Percentiles rank a stretch among this genome's conserved stretches.
Evolutionary conservation across 2,113 vertebrate genomes (phyloP).

Genomic region (Stigmatopora nigra): DNA sequence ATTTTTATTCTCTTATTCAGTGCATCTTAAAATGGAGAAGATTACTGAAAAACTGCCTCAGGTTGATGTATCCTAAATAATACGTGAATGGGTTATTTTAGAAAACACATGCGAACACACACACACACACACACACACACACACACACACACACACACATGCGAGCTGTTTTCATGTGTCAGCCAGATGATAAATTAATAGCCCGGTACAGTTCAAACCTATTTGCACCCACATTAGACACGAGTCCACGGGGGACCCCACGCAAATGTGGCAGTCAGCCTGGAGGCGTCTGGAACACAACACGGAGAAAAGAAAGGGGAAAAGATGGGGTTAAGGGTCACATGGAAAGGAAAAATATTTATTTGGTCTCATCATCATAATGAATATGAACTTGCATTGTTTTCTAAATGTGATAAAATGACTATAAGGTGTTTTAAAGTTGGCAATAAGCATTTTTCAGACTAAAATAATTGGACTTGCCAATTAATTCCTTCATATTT

Average conservation of each 20-base stretch:
- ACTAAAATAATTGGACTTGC: too few relatives aligned
- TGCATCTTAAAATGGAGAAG: slow-evolving; percentile 10
- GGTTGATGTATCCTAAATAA: slow-evolving; percentile 17
- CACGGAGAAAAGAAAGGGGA: neutral
- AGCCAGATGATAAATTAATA: slow-evolving; percentile 75
- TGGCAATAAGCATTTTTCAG: too few relatives aligned
- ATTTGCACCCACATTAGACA: slow-evolving; percentile 77
- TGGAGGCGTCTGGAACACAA: slow-evolving; percentile 56
- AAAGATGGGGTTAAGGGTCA: neutral
- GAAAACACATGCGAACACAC: slow-evolving; percentile 14
- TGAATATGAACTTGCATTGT: neutral
- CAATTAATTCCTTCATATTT: too few relatives aligned
- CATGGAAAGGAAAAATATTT: neutral
- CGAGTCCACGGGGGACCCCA: slow-evolving; percentile 69
- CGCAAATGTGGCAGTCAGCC: slow-evolving; percentile 74
- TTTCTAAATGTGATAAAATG: neutral
- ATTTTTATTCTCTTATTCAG: slow-evolving; percentile 11
- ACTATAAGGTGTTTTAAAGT: too few relatives aligned
- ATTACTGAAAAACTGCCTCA: slow-evolving; percentile 35
- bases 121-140: slow-evolving; percentile 7
- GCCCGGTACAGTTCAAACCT: slow-evolving; percentile 70
- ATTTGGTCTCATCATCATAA: neutral
- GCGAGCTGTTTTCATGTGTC: slow-evolving; percentile 50
- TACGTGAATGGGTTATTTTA: slow-evolving; percentile 7
- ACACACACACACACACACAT: slow-evolving; percentile 11